phyloP scores from a whole-genome alignment of 2,888 invertebrate species.

The Oscheius sp. region DNA sequence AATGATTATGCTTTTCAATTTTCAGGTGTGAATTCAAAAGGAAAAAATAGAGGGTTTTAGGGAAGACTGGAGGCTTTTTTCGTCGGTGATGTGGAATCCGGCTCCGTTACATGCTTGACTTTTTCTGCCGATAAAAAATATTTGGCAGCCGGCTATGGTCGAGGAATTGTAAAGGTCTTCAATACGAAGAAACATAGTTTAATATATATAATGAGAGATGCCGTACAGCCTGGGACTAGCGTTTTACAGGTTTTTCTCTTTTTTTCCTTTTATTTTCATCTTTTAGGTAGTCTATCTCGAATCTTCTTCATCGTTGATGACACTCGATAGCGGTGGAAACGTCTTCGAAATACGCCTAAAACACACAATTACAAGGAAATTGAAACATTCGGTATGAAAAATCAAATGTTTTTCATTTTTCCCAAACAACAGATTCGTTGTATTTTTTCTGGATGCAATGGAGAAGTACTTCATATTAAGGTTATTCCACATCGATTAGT shows the following conservation, averaged over 20 bases:
- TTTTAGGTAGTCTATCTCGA: constrained; percentile 79
- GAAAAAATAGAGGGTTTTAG: constrained; percentile 6
- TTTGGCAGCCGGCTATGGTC: constrained; percentile 49
- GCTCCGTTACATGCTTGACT: constrained; percentile 47
- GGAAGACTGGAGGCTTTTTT: constrained; percentile 52
- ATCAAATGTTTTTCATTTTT: neutral
- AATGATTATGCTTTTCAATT: constrained; percentile 57
- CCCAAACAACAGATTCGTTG: constrained; percentile 80
- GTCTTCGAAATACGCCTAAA: constrained; percentile 56
- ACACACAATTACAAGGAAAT: constrained; percentile 27
- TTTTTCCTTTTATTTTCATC: too few species aligned
- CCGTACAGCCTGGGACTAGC: constrained; percentile 84
- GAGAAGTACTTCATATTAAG: constrained; percentile 77
- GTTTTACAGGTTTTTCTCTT: constrained; percentile 80
- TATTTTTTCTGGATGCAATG: constrained; percentile 90
- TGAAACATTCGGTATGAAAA: constrained; percentile 35
- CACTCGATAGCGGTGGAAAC: constrained; percentile 59
- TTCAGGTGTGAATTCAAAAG: neutral
- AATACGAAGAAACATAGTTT: constrained; percentile 35
- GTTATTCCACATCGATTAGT: constrained; percentile 50
- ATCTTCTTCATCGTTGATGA: constrained; percentile 59
- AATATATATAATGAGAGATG: constrained; percentile 74
- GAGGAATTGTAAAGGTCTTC: constrained; percentile 50
- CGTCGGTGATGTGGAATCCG: constrained; percentile 43
- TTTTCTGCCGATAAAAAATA: constrained; percentile 48